These are phyloP conservation scores for Phylloscopus collybita DNA, from an alignment of 2,797 vertebrate species.

Conservation along the genomic window DNA sequence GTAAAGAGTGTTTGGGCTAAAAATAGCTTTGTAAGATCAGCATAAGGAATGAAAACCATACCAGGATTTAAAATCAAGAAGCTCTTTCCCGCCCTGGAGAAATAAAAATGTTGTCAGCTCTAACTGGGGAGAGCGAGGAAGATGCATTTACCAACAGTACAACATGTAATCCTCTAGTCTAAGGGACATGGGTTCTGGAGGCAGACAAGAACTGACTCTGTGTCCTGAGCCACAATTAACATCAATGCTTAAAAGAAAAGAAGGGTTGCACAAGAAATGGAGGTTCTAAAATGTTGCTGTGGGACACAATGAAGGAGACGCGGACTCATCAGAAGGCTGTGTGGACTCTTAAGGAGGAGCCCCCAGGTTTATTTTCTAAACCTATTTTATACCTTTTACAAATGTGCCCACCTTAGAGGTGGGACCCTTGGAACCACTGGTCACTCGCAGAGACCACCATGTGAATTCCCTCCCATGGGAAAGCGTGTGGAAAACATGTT, in stretches of 20 bases:
- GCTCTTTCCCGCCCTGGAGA: not conserved
- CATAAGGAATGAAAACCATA: not conserved
- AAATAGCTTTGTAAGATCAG: not conserved
- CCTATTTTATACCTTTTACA: too few relatives aligned
- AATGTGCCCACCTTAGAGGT: too few relatives aligned
- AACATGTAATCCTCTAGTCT: not conserved
- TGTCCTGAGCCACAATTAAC: not conserved
- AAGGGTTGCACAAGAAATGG: not conserved
- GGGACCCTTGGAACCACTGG: too few relatives aligned
- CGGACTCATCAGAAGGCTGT: too few relatives aligned
- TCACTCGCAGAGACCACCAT: too few relatives aligned
- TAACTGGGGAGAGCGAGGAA: not conserved
- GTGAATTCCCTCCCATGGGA: too few relatives aligned
- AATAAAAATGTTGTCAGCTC: not conserved
- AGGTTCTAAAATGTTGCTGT: not conserved
- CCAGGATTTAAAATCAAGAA: not conserved
- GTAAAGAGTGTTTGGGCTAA: not conserved
- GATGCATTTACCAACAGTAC: not conserved
- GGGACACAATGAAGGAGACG: too few relatives aligned
- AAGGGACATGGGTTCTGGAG: not conserved
- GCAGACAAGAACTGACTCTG: not conserved
- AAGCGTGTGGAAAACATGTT: too few relatives aligned
- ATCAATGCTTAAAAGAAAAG: not conserved
- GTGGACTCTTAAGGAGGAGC: too few relatives aligned
- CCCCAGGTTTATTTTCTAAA: too few relatives aligned